Evolutionary conservation across 2,888 invertebrate species (phyloP).

Genomic region (Tetranychus truncatus): DNA sequence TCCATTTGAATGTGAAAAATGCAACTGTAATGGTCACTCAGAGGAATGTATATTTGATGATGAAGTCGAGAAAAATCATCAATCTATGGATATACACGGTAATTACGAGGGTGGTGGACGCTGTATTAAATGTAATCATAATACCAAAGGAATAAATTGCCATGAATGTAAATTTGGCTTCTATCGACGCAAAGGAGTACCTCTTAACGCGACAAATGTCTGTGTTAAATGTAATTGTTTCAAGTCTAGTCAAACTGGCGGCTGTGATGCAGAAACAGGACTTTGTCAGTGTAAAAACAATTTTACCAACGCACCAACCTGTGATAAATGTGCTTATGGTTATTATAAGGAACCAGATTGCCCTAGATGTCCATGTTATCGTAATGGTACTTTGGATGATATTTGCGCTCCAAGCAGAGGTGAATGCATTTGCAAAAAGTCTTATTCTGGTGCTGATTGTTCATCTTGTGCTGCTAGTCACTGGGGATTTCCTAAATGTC

Average conservation of each 20-base stretch:
- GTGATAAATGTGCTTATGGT: conserved; percentile 74
- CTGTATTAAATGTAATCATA: conserved; percentile 78
- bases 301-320: conserved; percentile 66
- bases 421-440: conserved; percentile 79
- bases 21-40: conserved; percentile 87
- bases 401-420: conserved; percentile 58
- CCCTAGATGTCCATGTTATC: conserved; percentile 69
- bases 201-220: background rate
- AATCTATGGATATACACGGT: conserved; percentile 76
- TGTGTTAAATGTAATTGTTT: conserved; percentile 79
- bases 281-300: conserved; percentile 68
- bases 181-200: conserved; percentile 47
- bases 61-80: conserved; percentile 44
- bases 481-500: conserved; percentile 65
- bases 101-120: conserved; percentile 86
- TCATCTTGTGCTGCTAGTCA: conserved; percentile 70
- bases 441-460: conserved; percentile 58
- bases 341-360: conserved; percentile 83
- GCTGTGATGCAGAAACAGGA: conserved; percentile 76
- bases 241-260: conserved; percentile 65
- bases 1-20: conserved; percentile 84
- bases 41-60: conserved; percentile 66
- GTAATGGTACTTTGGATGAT: conserved; percentile 63
- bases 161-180: conserved; percentile 72
- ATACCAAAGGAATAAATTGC: conserved; percentile 88